Evolutionary conservation across 2,113 vertebrate species (phyloP), one percentile per base, ranked within the genome.

Genomic region (Nibea coibor): DNA sequence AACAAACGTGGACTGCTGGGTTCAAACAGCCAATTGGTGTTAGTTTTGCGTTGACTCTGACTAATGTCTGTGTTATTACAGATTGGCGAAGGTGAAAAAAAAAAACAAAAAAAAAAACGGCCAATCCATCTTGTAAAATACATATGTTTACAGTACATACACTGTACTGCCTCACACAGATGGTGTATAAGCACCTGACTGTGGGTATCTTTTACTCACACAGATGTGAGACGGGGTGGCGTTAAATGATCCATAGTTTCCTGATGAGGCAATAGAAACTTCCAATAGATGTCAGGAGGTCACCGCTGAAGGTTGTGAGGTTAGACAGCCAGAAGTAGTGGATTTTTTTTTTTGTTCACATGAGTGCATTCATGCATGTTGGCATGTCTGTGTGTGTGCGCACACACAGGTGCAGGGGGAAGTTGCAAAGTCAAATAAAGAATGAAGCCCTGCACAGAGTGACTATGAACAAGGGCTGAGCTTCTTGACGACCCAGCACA

Each of bases 251-350:
- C 64, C 79, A 72, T 78, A 83, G 81, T 86, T 90, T 87, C 68
- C 65, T 68, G 39, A 72, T 90, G 78, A 84, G 39, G 80, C 73
- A 87, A 90, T 54, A 65, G 47, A 80, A 87, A 88, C 66, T 59
- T 89, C 48, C 19, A 31, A 14, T 39, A 48, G 51, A 80, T 62
- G 75, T 75, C 47, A 54, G 45, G 8, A 81, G 63, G 78, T 78
- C 67, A 75, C 11, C 67, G 51, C 64, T 58, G 59, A 72, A 74
- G 51, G 61, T 82, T 72, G 43, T 73, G 66, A 72, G 62, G 72
- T 82, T 28, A 73, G 61, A 67, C 51, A 35, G 16, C 35, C 28
- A 62, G 9, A 64, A 75, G 43, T 42, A 56, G 50, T 10, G n/a
- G 43, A 15, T 51, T 54, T 62, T 67, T 78, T 58, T 51, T 54